Conservation (phyloP, 2,888 invertebrate species). For the Cosmia trapezina region DNA sequence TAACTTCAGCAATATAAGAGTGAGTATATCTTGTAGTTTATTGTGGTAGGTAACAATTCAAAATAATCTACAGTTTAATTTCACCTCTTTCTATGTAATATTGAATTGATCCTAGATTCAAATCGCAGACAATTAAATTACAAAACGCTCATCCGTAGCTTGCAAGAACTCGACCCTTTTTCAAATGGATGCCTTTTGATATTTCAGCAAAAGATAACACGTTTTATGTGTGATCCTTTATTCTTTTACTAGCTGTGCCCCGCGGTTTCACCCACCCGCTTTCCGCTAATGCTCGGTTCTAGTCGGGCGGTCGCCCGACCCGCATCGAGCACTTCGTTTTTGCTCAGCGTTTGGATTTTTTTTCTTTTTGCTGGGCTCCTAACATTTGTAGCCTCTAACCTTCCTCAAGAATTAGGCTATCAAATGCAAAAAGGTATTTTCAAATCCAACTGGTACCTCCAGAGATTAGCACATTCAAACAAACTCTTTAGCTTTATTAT, state of each 20-base stretch:
- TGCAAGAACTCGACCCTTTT: conserved; percentile 41
- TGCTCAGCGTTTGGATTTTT: background rate
- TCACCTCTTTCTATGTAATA: background rate
- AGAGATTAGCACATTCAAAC: background rate
- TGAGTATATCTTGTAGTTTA: background rate
- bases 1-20: background rate
- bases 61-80: conserved; percentile 3
- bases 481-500: too few relatives aligned
- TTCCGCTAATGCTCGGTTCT: too few relatives aligned
- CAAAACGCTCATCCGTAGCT: conserved; percentile 10
- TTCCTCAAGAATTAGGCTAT: background rate
- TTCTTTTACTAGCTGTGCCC: conserved; percentile 1
- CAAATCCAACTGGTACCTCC: background rate
- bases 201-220: conserved; percentile 41
- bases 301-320: background rate
- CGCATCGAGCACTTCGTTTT: background rate
- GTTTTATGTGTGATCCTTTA: conserved; percentile 23
- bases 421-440: background rate
- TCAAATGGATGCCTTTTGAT: conserved; percentile 35
- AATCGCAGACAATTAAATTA: conserved; percentile 40
- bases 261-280: too few relatives aligned
- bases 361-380: background rate
- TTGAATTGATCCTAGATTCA: conserved; percentile 17
- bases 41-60: background rate
- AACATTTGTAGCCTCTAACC: background rate